Percentiles rank a stretch among this genome's conserved stretches.
Conservation (phyloP, 2,888 invertebrate species). For the Papilio protenor region DNA sequence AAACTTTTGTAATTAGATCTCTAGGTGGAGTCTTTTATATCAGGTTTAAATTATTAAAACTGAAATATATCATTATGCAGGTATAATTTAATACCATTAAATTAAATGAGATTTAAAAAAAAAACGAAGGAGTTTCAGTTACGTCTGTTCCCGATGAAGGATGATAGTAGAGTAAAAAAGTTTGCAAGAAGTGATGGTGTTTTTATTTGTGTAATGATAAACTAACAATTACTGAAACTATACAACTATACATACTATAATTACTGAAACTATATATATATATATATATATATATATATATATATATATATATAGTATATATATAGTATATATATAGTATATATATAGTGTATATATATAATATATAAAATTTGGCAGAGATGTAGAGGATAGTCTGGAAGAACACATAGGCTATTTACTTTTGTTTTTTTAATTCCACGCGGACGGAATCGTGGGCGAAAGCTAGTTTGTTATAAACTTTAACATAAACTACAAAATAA, state of each 20-base stretch:
- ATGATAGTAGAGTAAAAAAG: background rate
- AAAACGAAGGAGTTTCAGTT: background rate
- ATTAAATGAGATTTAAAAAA: background rate
- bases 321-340: too few relatives aligned
- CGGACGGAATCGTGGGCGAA: too few relatives aligned
- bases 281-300: too few relatives aligned
- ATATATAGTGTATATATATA: too few relatives aligned
- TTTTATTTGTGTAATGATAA: too few relatives aligned
- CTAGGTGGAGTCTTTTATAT: slow-evolving; percentile 44
- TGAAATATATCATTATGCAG: background rate
- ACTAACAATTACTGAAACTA: background rate
- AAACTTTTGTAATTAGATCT: slow-evolving; percentile 73
- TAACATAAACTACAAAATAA: background rate
- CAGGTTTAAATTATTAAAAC: slow-evolving; percentile 8
- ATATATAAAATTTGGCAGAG: too few relatives aligned
- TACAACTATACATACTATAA: too few relatives aligned
- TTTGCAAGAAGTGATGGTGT: background rate
- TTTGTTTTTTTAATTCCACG: too few relatives aligned
- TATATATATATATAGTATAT: too few relatives aligned
- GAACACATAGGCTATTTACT: too few relatives aligned
- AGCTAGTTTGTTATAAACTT: background rate
- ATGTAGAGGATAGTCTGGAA: too few relatives aligned
- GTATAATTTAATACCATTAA: background rate
- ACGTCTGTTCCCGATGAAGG: background rate
- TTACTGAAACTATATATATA: too few relatives aligned